Evolutionary conservation across 2,113 vertebrate genomes (phyloP), one percentile per base, ranked within the genome.

Genomic region (Typhlomys cinereus): DNA sequence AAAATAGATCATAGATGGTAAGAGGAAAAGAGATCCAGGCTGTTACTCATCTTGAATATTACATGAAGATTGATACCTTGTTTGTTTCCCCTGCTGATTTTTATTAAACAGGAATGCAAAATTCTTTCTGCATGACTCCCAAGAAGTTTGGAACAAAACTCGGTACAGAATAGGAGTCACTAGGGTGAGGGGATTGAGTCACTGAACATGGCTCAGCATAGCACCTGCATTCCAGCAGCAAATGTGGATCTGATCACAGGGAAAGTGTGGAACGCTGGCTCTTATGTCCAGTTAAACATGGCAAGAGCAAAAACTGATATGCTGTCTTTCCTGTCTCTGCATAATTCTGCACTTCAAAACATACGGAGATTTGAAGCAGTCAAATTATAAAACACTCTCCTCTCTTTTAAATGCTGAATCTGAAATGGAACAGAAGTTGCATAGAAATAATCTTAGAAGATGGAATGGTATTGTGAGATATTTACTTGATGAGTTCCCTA

Each of bases 31-130:
- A 70, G 29, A 94, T 59, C 66, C 66, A 84, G 83, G 84, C 36
- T 66, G 39, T 71, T 66, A 57, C 69, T 87, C 89, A 75, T 80
- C 71, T 91, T 52, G 93, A 93, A 80, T 70, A 59, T 44, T 59
- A 17, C 17, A 59, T 80, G 81, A 71, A 27, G 75, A 52, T 17
- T 91, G 12, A 81, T n/a, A 73, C 89, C 36, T 31, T 91, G 70
- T 73, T 69, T 79, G 48, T 67, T 48, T 48, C 7, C 39, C 31
- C 18, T 70, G 23, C 27, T 91, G 88, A 86, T 62, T 94, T 84
- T 90, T 91, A 78, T 87, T 69, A 50, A 52, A 81, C n/a, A 57
- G 54, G 29, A 67, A 87, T 41, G 54, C 31, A 61, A 81, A 84
- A 91, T 12, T 15, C 8, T 89, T 91, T 87, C 14, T 29, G n/a